Evolutionary conservation across 1,140 invertebrate species (phyloP).

Genomic region (Anastrepha obliqua): DNA sequence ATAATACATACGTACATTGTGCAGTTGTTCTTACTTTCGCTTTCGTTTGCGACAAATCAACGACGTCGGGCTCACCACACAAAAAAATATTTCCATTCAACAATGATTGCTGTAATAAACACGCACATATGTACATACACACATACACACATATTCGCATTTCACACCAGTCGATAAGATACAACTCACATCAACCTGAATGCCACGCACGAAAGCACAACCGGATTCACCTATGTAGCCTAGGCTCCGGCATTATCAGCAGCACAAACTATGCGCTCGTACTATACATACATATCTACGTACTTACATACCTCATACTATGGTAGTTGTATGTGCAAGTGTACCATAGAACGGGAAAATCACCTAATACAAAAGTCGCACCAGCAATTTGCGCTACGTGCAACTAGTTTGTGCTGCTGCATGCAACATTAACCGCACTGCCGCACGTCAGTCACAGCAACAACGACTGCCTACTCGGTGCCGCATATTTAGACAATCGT

Average conservation of each 20-base stretch:
- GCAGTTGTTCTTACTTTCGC: background rate
- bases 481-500: background rate
- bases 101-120: too few species aligned
- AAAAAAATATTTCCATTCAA: too few species aligned
- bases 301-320: background rate
- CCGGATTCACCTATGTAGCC: background rate
- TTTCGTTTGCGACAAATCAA: background rate
- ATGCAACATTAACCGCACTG: conserved; percentile 28
- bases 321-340: too few species aligned
- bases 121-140: background rate
- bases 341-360: background rate
- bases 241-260: background rate
- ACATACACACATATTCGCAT: background rate
- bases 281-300: background rate
- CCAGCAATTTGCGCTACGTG: background rate
- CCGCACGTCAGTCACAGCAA: background rate
- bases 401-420: conserved; percentile 7
- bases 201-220: background rate
- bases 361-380: background rate
- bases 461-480: background rate
- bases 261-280: background rate
- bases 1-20: too few species aligned
- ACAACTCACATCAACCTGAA: background rate
- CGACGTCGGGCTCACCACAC: too few species aligned
- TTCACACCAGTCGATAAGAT: background rate